Evolutionary conservation across 1,140 invertebrate species (phyloP), one percentile per base, ranked within the genome.

Genomic region (Drosophila suzukii): DNA sequence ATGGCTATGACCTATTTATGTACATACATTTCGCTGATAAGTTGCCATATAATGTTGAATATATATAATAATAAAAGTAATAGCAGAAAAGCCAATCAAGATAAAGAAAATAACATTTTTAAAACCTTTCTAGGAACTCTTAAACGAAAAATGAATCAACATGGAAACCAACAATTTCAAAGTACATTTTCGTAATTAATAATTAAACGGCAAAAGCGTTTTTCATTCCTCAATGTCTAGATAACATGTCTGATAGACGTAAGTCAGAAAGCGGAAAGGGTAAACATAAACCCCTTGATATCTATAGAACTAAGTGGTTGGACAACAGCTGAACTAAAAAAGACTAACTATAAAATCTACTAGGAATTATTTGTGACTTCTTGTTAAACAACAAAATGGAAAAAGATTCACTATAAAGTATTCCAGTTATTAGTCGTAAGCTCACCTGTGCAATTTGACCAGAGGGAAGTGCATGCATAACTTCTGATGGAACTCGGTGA

Each of bases 401-500:
- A 20, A 20, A 20, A 20, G 20, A 20, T 20, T 20, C 20, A 20
- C 6, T 43, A 7, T 15, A 17, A 11, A 32, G 1, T 2, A 27
- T 5, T 27, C 27, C 27, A 27, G 27, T 27, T 27, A 24, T 32
- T 32, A 5, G 3, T 34, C 32, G 32, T 34, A 8, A 27, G 61
- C 93, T 94, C 93, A 97, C 96, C 96, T 97, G 92, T 96, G 94
- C 55, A 97, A 94, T 92, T 96, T 97, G 27, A 97, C 97, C 58
- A 98, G 94, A 1, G 98, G 98, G 94, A 98, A 99, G 89, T 97
- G 95, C 58, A 97, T 93, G 86, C 97, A 97, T 6, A 99, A 93
- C 93, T 99, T 99, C 88, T 98, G 96, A 92, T 99, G 97, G 62
- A 99, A 96, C 93, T 99, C 98, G 15, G 96, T 96, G 93, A 99